Base-by-base conservation (phyloP, 30 jellyfish, hydroid and myxozoan genomes). In the Phacellophora camtschatica region DNA sequence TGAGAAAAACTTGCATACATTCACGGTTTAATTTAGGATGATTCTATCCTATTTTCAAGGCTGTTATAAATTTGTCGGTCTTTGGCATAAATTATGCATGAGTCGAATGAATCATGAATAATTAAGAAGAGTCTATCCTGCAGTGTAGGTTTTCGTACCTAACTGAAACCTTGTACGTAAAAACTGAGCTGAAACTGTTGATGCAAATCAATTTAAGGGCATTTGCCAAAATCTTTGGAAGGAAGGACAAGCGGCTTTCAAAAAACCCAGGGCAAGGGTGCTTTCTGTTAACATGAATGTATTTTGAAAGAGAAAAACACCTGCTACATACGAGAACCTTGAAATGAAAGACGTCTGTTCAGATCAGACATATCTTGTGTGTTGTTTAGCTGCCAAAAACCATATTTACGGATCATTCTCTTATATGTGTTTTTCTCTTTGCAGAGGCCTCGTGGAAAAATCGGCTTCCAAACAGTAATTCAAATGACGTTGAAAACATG, bases 371-470 rank as follows among this genome's bases (percentile, higher is more conserved):
- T 30, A 55, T 35, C 86, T 71, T 50, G 86, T 72, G 75, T 72
- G 55, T 72, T 72, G 32, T 72, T 24, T 74, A 72, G 86, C 86
- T 72, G 75, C n/a, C n/a, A n/a, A n/a, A n/a, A n/a, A n/a, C n/a
- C n/a, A n/a, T n/a, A n/a, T n/a, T n/a, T n/a, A n/a, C n/a, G n/a
- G n/a, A n/a, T n/a, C n/a, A n/a, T n/a, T n/a, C n/a, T n/a, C n/a
- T n/a, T n/a, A n/a, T n/a, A n/a, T 58, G 54, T 56, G 87, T 51
- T 61, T 62, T 63, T 51, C 77, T 66, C 32, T 27, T 81, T 71
- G 22, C 72, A 82, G 94, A 82, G 30, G 69, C 82, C 53, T 68
- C 86, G 49, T 82, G 94, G 94, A 82, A 82, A 66, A 58, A 41
- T 20, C 63, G 94, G 25, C 46, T 32, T 24, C 86, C 45, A 31